phyloP scores from a whole-genome alignment of 2,888 invertebrate genomes.

The Euspilapteryx auroguttella region DNA sequence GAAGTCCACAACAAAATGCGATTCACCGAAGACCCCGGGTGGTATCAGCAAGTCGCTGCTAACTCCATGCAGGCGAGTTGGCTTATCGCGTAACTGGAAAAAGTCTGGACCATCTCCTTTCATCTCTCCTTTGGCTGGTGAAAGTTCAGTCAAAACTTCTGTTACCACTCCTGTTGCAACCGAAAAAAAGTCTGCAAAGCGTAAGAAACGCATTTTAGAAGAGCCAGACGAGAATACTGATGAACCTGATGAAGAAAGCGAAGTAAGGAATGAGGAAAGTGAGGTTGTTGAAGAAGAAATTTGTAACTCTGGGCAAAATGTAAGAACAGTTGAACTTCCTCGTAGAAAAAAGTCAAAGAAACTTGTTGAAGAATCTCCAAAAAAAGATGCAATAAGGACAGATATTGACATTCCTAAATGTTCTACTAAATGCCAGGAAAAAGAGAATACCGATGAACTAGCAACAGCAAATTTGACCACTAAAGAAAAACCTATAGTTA shows the following conservation, averaged over 20 bases:
- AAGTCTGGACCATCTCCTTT: slow-evolving; percentile 17
- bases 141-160: neutral
- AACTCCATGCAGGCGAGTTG: slow-evolving; percentile 56
- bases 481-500: neutral
- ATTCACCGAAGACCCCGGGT: slow-evolving; percentile 46
- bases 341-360: neutral
- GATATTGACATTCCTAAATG: too few species aligned
- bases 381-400: neutral
- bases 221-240: neutral
- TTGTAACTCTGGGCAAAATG: neutral
- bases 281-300: neutral
- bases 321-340: neutral
- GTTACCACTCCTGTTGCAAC: neutral
- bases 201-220: neutral
- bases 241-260: neutral
- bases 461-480: neutral
- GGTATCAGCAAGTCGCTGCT: slow-evolving; percentile 53
- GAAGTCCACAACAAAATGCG: too few species aligned
- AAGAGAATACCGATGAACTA: neutral
- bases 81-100: slow-evolving; percentile 48
- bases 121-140: slow-evolving; percentile 3
- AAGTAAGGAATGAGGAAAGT: neutral
- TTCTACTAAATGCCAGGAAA: neutral
- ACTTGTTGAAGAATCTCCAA: neutral
- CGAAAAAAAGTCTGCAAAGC: neutral